These are phyloP conservation scores for Operophtera brumata DNA, from an alignment of 2,888 invertebrate species.

Conservation along the genomic window DNA sequence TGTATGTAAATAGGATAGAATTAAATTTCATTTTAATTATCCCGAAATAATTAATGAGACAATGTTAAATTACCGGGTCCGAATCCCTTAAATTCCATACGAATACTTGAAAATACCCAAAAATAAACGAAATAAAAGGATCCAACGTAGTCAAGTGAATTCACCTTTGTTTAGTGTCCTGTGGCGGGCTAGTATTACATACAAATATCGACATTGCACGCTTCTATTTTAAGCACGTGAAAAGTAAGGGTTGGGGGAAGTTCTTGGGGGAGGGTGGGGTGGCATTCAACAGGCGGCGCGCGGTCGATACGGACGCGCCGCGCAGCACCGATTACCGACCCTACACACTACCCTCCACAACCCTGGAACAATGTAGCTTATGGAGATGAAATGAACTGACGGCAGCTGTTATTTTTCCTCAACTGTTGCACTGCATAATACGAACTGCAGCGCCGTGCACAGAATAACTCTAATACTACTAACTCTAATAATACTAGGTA, in stretches of 20 bases:
- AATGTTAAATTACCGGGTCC: neutral
- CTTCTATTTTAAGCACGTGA: conserved; percentile 79
- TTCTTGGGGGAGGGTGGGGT: conserved; percentile 54
- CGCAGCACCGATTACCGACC: conserved; percentile 57
- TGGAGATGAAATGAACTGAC: neutral
- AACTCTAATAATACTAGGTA: too few relatives aligned
- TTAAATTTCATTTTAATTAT: neutral
- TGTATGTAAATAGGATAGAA: too few relatives aligned
- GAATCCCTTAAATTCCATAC: neutral
- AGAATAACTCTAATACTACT: neutral
- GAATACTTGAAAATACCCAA: conserved; percentile 1
- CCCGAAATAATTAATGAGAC: neutral
- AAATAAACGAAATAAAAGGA: neutral
- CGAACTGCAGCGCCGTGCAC: neutral
- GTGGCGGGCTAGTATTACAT: conserved; percentile 68
- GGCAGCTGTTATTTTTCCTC: neutral
- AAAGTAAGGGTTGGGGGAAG: conserved; percentile 65
- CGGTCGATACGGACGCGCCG: conserved; percentile 75
- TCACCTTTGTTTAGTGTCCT: conserved; percentile 57
- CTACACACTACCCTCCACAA: conserved; percentile 42
- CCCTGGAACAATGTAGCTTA: conserved; percentile 15
- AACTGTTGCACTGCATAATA: neutral
- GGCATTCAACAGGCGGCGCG: conserved; percentile 80
- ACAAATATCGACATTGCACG: conserved; percentile 76
- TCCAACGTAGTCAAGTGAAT: conserved; percentile 35